Conservation (phyloP, 1,140 invertebrate genomes). For the Coelopa frigida region DNA sequence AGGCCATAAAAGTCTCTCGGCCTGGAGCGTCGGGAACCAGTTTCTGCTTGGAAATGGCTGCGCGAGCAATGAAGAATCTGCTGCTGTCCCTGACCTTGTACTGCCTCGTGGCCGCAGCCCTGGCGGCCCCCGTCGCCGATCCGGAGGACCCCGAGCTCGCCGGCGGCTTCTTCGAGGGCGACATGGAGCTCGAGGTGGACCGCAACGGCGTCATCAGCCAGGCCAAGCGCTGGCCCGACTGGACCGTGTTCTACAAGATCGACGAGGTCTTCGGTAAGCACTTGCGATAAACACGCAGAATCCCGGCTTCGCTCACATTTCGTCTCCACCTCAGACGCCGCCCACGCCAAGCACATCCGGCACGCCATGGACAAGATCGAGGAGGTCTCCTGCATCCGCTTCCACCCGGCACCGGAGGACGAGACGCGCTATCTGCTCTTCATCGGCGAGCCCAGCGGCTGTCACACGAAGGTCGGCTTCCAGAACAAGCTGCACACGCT, state of each 20-base stretch:
- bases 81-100: too few species aligned
- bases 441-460: constrained; percentile 45
- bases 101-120: not conserved
- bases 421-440: constrained; percentile 14
- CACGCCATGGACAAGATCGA: constrained; percentile 24
- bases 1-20: too few species aligned
- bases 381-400: constrained; percentile 20
- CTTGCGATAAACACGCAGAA: too few species aligned
- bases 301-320: too few species aligned
- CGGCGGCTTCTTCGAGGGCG: constrained; percentile 25
- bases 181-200: constrained; percentile 14
- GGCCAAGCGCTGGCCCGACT: constrained; percentile 53
- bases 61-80: too few species aligned
- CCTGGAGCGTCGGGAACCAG: too few species aligned
- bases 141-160: constrained; percentile 28
- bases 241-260: constrained; percentile 40
- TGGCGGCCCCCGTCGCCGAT: not conserved
- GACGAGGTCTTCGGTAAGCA: constrained; percentile 25
- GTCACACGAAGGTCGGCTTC: constrained; percentile 48
- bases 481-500: constrained; percentile 42
- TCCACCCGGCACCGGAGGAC: constrained; percentile 19
- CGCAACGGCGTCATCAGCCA: constrained; percentile 53
- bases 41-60: too few species aligned
- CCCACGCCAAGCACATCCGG: constrained; percentile 24
- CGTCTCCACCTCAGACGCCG: too few species aligned